Percentiles rank a stretch among this genome's conserved stretches.
Conservation (phyloP, 2,113 vertebrate genomes). For the Elachura formosa region DNA sequence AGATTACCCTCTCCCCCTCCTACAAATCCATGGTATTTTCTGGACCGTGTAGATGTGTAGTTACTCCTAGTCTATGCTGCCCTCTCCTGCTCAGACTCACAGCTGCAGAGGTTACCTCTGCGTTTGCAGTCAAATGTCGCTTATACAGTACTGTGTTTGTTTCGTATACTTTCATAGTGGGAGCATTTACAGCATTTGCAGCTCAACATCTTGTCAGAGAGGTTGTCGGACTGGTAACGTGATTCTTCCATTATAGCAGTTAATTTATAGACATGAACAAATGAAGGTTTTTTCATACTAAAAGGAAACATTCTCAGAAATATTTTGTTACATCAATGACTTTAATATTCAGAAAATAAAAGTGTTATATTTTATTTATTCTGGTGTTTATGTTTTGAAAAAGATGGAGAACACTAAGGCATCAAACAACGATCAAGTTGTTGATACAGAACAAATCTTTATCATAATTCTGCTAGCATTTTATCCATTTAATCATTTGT, state of each 20-base stretch:
- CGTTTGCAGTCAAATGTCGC: neutral
- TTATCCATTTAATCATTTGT: neutral
- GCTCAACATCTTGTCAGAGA: neutral
- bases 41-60: neutral
- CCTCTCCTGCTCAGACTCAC: constrained; percentile 59
- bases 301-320: neutral
- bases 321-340: neutral
- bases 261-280: neutral
- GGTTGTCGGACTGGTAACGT: neutral
- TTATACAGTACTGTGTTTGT: accelerated
- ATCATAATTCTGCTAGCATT: neutral
- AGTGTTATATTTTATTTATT: neutral
- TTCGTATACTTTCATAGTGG: accelerated
- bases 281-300: neutral
- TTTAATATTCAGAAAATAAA: neutral
- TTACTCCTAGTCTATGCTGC: constrained; percentile 57
- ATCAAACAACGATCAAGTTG: neutral
- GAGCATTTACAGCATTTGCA: neutral
- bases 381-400: neutral
- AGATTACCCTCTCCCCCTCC: neutral
- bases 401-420: neutral
- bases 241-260: neutral
- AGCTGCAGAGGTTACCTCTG: neutral
- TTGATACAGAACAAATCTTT: neutral
- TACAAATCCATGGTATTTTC: neutral